Conservation (phyloP, 2,888 invertebrate genomes). For the Rosalia funebris region DNA sequence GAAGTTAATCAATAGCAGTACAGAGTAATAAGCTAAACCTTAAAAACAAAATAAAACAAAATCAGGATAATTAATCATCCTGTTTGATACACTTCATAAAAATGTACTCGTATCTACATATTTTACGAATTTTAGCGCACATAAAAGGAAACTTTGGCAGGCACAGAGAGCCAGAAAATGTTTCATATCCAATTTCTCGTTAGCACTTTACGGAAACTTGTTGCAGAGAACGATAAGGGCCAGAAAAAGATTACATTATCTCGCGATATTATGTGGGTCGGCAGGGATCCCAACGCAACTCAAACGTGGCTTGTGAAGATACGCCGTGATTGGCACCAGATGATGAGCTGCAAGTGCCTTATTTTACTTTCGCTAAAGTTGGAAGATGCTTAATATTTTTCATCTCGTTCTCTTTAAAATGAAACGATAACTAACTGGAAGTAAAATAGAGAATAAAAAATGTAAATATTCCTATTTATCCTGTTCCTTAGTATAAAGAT, state of each 20-base stretch:
- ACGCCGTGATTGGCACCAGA: conserved; percentile 19
- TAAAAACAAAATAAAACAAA: too few species aligned
- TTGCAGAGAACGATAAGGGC: conserved; percentile 17
- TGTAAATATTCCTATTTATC: too few species aligned
- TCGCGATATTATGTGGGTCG: conserved; percentile 19
- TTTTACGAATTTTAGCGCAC: neutral
- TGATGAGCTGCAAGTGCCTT: conserved; percentile 9
- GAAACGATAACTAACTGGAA: neutral
- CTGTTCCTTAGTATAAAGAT: neutral
- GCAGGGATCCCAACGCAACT: conserved; percentile 1
- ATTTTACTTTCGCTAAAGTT: conserved; percentile 4
- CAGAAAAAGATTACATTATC: conserved; percentile 16
- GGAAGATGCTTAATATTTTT: conserved; percentile 7
- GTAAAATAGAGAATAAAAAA: too few species aligned
- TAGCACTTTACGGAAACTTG: conserved; percentile 12
- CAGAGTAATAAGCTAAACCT: too few species aligned
- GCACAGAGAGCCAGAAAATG: conserved; percentile 3
- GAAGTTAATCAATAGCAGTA: too few species aligned
- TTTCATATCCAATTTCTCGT: conserved; percentile 3
- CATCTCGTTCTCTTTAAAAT: conserved; percentile 1
- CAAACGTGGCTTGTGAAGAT: conserved; percentile 11
- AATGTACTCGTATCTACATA: conserved; percentile 5
- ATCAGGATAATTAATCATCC: too few species aligned
- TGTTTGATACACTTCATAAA: neutral
- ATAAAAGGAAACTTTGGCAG: conserved; percentile 6